phyloP scores from a whole-genome alignment of 2,888 invertebrate species.

The Trilocha varians region DNA sequence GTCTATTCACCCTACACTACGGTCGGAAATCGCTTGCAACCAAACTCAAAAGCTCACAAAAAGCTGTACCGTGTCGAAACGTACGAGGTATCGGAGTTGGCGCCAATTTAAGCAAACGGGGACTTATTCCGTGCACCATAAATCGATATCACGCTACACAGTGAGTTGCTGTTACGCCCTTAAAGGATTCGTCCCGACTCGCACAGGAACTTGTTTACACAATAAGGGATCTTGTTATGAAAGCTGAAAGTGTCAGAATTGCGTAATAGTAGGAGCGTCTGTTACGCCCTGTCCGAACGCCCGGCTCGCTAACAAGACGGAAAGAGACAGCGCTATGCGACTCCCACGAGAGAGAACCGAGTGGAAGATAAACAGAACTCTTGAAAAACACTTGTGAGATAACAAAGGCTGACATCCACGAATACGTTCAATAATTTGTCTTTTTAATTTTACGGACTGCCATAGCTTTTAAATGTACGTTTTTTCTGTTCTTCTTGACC shows the following conservation, averaged over 20 bases:
- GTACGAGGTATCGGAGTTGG: constrained; percentile 51
- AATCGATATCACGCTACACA: constrained; percentile 62
- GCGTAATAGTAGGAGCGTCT: constrained; percentile 64
- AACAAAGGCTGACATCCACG: constrained; percentile 71
- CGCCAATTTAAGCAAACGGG: constrained; percentile 66
- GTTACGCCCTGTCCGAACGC: constrained; percentile 68
- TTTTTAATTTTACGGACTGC: constrained; percentile 72
- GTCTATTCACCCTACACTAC: constrained; percentile 34
- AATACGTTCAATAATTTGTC: constrained; percentile 73
- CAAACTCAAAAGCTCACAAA: constrained; percentile 34
- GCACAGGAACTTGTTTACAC: constrained; percentile 44
- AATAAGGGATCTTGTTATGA: constrained; percentile 68
- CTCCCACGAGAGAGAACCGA: constrained; percentile 39
- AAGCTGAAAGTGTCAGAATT: constrained; percentile 68
- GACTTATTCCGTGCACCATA: constrained; percentile 62
- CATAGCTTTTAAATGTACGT: constrained; percentile 64
- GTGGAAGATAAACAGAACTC: constrained; percentile 61
- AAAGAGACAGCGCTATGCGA: constrained; percentile 49
- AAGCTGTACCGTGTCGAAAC: constrained; percentile 48
- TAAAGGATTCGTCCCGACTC: constrained; percentile 50
- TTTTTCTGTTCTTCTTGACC: constrained; percentile 52
- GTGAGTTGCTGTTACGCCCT: constrained; percentile 59
- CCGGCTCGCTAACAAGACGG: constrained; percentile 62
- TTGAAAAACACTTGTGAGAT: constrained; percentile 73
- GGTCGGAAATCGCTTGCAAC: constrained; percentile 35